A percentile compares a stretch with the other conserved stretches of the same genome.
phyloP scores from a whole-genome alignment of 2,797 vertebrate genomes.

The Melopsittacus undulatus region DNA sequence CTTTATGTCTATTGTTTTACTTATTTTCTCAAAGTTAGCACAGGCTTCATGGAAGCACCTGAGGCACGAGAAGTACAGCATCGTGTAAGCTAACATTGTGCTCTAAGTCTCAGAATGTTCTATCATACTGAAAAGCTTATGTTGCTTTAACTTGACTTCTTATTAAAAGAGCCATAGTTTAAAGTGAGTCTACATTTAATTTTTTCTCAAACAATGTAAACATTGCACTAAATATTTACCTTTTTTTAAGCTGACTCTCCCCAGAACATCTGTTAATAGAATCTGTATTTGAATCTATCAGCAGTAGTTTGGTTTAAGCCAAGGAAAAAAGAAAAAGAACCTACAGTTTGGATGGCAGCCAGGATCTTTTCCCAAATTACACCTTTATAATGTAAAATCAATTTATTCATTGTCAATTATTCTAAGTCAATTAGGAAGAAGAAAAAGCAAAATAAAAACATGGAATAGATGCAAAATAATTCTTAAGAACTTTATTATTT shows the following conservation, averaged over 20 bases:
- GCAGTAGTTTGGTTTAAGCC: neutral
- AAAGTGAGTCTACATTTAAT: neutral
- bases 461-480: neutral
- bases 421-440: neutral
- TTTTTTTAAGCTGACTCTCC: neutral
- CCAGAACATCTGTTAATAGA: slow-evolving; percentile 31
- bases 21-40: neutral
- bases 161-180: neutral
- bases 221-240: slow-evolving; percentile 34
- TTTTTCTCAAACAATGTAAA: neutral
- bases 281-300: slow-evolving; percentile 22
- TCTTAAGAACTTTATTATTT: neutral
- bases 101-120: neutral
- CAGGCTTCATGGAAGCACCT: neutral
- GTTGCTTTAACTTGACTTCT: neutral
- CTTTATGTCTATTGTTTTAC: neutral
- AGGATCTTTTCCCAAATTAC: neutral
- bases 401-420: neutral
- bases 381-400: neutral
- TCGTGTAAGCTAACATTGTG: neutral
- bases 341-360: neutral
- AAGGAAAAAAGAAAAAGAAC: neutral
- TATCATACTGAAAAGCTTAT: neutral
- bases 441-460: neutral
- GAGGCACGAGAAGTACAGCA: neutral